Conservation (phyloP, 2,113 vertebrate species). For the Phalacrocorax brasilianus region DNA sequence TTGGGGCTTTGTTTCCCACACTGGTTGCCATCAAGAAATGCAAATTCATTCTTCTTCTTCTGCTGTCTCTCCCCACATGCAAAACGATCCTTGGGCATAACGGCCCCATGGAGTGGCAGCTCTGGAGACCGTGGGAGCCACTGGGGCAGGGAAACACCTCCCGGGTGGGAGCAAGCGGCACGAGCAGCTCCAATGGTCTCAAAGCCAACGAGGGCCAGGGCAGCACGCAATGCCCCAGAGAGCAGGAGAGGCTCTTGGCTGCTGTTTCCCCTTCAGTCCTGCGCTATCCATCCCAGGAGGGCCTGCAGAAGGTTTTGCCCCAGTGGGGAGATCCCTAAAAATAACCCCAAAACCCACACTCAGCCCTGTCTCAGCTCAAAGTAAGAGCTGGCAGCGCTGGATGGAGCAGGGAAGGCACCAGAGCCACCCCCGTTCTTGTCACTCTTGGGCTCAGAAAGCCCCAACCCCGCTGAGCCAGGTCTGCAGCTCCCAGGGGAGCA, state of each 20-base stretch:
- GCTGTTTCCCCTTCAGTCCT: fast-evolving
- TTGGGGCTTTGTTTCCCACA: conserved; percentile 34
- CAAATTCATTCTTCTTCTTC: conserved; percentile 55
- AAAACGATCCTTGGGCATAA: conserved; percentile 45
- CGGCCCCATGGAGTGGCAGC: background rate
- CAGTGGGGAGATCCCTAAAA: fast-evolving
- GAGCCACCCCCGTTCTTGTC: background rate
- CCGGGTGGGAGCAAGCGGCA: background rate
- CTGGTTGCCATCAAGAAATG: conserved; percentile 61
- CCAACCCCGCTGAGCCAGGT: fast-evolving
- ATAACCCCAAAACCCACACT: background rate
- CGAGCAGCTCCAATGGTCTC: background rate
- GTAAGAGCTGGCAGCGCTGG: background rate
- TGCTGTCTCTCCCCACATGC: background rate
- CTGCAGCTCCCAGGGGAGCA: background rate
- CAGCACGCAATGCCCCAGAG: background rate
- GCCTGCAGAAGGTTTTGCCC: background rate
- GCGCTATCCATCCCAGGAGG: fast-evolving
- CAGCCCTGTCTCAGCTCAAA: background rate
- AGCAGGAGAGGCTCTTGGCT: background rate
- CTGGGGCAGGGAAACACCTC: background rate
- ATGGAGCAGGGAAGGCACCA: background rate
- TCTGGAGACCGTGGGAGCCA: conserved; percentile 20
- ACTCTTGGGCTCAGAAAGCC: background rate
- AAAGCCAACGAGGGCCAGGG: background rate